These are phyloP conservation scores for Calyptomena viridis DNA, from an alignment of 2,113 vertebrate species.

Conservation along the genomic window DNA sequence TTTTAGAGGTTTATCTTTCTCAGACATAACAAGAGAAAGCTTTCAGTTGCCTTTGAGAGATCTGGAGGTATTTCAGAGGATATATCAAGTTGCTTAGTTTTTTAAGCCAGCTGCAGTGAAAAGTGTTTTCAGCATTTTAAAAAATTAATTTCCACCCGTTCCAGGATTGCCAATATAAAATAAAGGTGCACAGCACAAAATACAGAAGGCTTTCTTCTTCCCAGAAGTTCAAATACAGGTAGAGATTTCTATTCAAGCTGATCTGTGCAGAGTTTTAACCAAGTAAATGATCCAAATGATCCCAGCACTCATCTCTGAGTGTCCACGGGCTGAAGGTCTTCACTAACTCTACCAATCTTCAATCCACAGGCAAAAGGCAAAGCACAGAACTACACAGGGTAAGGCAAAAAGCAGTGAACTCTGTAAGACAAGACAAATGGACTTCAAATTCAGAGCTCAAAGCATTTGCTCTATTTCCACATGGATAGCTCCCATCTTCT, in stretches of 20 bases:
- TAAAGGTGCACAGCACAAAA: not conserved
- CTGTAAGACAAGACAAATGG: not conserved
- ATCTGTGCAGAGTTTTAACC: not conserved
- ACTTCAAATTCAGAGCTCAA: not conserved
- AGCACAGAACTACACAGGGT: not conserved
- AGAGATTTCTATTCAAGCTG: not conserved
- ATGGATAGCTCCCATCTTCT: not conserved
- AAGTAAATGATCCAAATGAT: not conserved
- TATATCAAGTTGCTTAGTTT: not conserved
- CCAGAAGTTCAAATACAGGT: not conserved
- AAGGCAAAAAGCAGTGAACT: not conserved
- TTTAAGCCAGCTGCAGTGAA: not conserved
- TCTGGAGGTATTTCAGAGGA: conserved; percentile 1
- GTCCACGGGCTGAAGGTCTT: not conserved
- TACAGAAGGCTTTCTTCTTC: not conserved
- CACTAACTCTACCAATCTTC: not conserved
- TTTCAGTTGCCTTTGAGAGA: not conserved
- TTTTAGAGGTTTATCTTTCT: not conserved
- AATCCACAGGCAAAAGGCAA: not conserved
- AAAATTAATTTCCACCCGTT: not conserved
- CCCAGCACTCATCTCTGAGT: not conserved
- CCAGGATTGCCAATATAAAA: not conserved
- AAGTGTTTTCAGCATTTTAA: not conserved
- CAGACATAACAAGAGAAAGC: not conserved
- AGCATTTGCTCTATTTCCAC: not conserved